Evolutionary conservation across 2,888 invertebrate species (phyloP), one percentile per base, ranked within the genome.

Genomic region (Synergus itoensis): DNA sequence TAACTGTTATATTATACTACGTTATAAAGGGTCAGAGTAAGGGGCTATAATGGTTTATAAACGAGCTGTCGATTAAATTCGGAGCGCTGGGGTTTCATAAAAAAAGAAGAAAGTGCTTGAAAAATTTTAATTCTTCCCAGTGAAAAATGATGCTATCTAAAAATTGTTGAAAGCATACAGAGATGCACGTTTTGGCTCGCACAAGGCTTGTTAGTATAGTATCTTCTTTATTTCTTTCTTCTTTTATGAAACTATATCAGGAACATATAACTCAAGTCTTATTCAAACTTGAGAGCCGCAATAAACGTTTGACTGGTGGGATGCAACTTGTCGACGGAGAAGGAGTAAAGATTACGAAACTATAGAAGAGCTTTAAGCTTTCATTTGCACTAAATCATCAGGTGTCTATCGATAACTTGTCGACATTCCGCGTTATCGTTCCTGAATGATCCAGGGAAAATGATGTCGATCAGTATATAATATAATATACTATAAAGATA

Each of bases 381-480:
- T 18, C 60, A 60, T 60, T 60, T 60, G 60, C 60, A 28, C 60
- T 60, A 21, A 60, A 60, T 60, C 21, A 21, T 60, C 14, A 60
- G 21, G 12, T 60, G 21, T 4, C 60, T 60, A 60, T 21, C 60
- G 18, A 60, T 60, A 60, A 21, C 60, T 60, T 60, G 21, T 60
- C 21, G 21, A 60, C 5, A 21, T 21, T 60, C 21, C 14, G 28
- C 21, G 5, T 60, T 28, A 60, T 60, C 60, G 21, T 60, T 60
- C 60, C 14, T 60, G 21, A 60, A 28, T 60, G 21, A 60, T 60
- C 60, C 60, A 4, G 21, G 12, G 5, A 60, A 21, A 21, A 21
- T 12, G 12, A 28, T 60, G 60, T 8, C 21, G 12, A 60, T 60
- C 12, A 21, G 60, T 60, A 21, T 36, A 5, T 36, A 36, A 5